phyloP scores from a whole-genome alignment of 2,797 vertebrate species.

The Ambastaia sidthimunki region DNA sequence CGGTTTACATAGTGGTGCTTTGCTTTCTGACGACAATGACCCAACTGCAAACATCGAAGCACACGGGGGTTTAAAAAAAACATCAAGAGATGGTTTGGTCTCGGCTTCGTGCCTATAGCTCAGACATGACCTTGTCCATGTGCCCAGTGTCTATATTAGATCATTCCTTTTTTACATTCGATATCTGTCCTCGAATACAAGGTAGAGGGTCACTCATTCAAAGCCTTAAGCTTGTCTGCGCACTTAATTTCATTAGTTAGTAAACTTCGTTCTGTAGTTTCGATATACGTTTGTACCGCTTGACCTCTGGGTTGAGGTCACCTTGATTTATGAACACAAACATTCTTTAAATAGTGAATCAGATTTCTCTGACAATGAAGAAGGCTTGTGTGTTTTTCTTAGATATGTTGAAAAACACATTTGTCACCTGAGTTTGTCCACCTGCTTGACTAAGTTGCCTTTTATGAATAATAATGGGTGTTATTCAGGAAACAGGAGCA shows the following conservation, averaged over 20 bases:
- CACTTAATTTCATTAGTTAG: background rate
- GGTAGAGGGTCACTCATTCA: background rate
- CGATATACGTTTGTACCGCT: background rate
- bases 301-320: background rate
- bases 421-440: background rate
- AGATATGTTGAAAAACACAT: background rate
- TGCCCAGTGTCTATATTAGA: constrained; percentile 20
- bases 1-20: constrained; percentile 32
- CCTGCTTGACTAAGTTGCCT: constrained; percentile 1
- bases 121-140: background rate
- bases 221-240: background rate
- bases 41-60: constrained; percentile 55
- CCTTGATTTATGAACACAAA: constrained; percentile 7
- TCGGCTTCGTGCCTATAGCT: constrained; percentile 47
- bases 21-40: background rate
- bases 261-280: background rate
- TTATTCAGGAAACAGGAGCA: background rate
- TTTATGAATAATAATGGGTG: background rate
- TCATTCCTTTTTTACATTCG: constrained; percentile 62
- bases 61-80: constrained; percentile 54
- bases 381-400: background rate
- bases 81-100: constrained; percentile 23
- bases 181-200: background rate
- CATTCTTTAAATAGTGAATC: background rate
- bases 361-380: background rate